A percentile compares a stretch with the other conserved stretches of the same genome.
phyloP scores from a whole-genome alignment of 1,140 invertebrate species.

The Colletes latitarsis region DNA sequence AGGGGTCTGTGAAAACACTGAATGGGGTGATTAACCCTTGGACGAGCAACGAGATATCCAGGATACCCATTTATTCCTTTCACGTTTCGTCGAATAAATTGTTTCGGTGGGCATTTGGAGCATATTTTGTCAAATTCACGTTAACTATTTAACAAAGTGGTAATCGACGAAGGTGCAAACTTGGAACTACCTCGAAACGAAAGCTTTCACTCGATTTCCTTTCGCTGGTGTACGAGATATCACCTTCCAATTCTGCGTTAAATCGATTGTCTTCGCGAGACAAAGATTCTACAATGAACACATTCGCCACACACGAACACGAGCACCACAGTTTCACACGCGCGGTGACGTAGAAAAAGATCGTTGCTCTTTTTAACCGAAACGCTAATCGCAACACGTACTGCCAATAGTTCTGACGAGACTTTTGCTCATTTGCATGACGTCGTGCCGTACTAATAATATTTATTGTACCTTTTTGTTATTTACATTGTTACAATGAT shows the following conservation, averaged over 20 bases:
- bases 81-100: too few species aligned
- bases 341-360: constrained; percentile 14
- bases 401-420: constrained; percentile 30
- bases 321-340: background rate
- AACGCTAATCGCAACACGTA: constrained; percentile 27
- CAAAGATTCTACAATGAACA: background rate
- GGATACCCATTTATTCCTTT: too few species aligned
- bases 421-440: constrained; percentile 57
- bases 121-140: constrained; percentile 27
- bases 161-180: background rate
- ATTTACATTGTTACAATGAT: background rate
- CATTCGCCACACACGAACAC: background rate
- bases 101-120: background rate
- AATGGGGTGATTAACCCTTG: too few species aligned
- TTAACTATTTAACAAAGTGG: background rate
- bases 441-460: constrained; percentile 28
- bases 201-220: too few species aligned
- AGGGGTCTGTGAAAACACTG: background rate
- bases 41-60: too few species aligned
- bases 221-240: background rate
- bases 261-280: too few species aligned
- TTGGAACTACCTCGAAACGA: background rate
- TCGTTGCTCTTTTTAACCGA: constrained; percentile 33
- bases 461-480: background rate
- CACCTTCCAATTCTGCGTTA: background rate